A percentile compares a stretch with the other conserved stretches of the same genome.
phyloP scores from a whole-genome alignment of 2,797 vertebrate genomes.

The Enteromius unitaeniatus region DNA sequence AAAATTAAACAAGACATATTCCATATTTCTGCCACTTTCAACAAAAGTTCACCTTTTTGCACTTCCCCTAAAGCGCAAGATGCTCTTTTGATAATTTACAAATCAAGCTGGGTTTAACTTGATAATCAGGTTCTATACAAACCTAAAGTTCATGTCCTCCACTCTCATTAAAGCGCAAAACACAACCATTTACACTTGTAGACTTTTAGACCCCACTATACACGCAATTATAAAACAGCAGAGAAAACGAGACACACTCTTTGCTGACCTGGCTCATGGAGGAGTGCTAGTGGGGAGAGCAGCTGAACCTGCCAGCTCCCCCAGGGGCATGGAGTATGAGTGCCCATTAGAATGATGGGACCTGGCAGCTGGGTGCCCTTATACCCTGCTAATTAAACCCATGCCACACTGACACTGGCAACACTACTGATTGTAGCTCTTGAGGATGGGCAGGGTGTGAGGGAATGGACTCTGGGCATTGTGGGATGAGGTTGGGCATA shows the following conservation, averaged over 20 bases:
- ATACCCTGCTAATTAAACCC: conserved; percentile 79
- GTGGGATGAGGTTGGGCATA: conserved; percentile 28
- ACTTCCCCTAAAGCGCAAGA: not conserved
- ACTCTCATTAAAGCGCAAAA: not conserved
- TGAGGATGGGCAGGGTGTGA: conserved; percentile 38
- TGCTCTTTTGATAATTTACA: not conserved
- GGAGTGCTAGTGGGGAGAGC: conserved; percentile 50
- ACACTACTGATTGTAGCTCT: conserved; percentile 45
- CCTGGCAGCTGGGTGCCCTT: conserved; percentile 79
- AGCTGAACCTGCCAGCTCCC: conserved; percentile 67
- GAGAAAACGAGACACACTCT: conserved; percentile 1
- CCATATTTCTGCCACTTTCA: not conserved
- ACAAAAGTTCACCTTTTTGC: not conserved
- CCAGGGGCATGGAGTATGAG: conserved; percentile 72
- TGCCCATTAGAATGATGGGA: conserved; percentile 81
- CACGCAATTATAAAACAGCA: not conserved
- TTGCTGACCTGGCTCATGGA: conserved; percentile 42
- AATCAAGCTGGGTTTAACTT: not conserved
- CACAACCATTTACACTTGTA: not conserved
- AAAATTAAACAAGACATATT: not conserved
- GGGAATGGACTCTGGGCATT: conserved; percentile 46
- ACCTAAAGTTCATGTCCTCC: not conserved
- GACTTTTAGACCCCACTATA: not conserved
- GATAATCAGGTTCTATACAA: not conserved
- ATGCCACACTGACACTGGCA: conserved; percentile 52